Evolutionary conservation across 1,140 invertebrate species (phyloP).

Genomic region (Cherax destructor): DNA sequence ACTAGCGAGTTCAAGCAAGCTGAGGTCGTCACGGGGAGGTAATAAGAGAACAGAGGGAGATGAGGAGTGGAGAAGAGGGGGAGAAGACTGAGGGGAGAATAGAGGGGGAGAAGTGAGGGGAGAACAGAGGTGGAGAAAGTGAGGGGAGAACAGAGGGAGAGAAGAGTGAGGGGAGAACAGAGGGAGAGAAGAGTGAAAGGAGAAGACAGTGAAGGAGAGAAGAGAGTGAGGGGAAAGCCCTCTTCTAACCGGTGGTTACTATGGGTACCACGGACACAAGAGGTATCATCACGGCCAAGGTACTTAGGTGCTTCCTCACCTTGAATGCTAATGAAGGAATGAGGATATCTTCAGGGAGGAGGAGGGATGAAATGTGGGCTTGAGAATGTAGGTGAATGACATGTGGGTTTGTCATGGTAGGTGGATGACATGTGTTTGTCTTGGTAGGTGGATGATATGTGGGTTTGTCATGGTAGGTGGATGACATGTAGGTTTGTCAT

Average conservation of each 20-base stretch:
- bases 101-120: background rate
- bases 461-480: too few relatives aligned
- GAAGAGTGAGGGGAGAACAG: too few relatives aligned
- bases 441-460: too few relatives aligned
- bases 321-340: conserved; percentile 30
- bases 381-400: background rate
- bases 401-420: background rate
- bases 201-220: background rate
- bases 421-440: background rate
- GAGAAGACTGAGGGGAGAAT: background rate
- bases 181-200: background rate
- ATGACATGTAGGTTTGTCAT: too few relatives aligned
- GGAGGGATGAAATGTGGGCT: background rate
- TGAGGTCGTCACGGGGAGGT: too few relatives aligned
- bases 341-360: background rate
- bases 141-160: too few relatives aligned
- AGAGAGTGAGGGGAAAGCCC: background rate
- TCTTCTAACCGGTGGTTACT: background rate
- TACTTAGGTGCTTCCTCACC: conserved; percentile 14
- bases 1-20: too few relatives aligned
- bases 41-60: too few relatives aligned
- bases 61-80: background rate
- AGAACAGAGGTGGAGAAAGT: too few relatives aligned
- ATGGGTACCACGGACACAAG: conserved; percentile 2
- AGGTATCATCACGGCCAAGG: conserved; percentile 6